Evolutionary conservation across 2,113 vertebrate genomes (phyloP).

Genomic region (Brienomyrus brachyistius): DNA sequence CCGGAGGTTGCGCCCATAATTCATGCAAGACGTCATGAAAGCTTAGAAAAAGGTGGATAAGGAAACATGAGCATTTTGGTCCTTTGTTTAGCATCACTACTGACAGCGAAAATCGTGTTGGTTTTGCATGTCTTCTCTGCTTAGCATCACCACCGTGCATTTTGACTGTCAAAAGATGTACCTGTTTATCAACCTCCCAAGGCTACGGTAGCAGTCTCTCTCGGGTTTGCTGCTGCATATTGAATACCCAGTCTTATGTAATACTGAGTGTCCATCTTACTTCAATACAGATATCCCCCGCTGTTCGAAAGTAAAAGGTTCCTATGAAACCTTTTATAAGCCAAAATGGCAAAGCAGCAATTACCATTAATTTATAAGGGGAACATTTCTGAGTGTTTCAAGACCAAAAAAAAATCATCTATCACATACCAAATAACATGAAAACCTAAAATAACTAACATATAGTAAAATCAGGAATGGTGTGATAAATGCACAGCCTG

Average conservation of each 20-base stretch:
- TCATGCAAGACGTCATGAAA: not conserved
- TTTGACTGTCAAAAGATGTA: not conserved
- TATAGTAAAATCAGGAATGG: not conserved
- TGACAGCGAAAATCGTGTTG: not conserved
- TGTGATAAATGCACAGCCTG: not conserved
- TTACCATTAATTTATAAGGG: not conserved
- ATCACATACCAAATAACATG: not conserved
- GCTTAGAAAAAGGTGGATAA: not conserved
- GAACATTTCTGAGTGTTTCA: not conserved
- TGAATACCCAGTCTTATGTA: not conserved
- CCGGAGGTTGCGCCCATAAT: not conserved
- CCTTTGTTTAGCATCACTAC: not conserved
- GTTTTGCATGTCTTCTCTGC: not conserved
- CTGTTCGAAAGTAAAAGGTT: not conserved
- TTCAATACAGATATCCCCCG: not conserved
- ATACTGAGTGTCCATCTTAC: not conserved
- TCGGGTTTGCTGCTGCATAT: not conserved
- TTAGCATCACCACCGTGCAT: not conserved
- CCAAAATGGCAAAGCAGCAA: not conserved
- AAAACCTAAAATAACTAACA: not conserved
- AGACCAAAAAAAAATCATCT: not conserved
- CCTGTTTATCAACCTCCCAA: not conserved
- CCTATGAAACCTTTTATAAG: not conserved
- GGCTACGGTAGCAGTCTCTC: not conserved
- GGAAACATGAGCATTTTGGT: not conserved